These are phyloP conservation scores for Myanophis thanlyinensis DNA, from an alignment of 2,113 vertebrate species.

Conservation along the genomic window DNA sequence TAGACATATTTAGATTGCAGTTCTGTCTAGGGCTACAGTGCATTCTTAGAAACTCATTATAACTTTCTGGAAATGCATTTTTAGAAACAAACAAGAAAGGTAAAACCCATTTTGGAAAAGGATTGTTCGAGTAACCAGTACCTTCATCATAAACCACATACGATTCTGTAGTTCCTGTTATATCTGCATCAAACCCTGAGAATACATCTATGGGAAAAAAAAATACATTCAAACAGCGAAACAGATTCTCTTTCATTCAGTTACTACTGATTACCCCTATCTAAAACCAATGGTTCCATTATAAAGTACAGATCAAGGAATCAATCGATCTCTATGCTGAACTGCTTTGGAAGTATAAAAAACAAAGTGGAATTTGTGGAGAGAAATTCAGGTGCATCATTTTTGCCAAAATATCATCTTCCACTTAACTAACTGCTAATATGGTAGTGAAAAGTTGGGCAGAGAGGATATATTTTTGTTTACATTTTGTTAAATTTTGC, in stretches of 20 bases:
- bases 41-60: not conserved
- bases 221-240: not conserved
- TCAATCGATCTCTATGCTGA: conserved; percentile 1
- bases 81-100: not conserved
- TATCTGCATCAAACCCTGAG: conserved; percentile 81
- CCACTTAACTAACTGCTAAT: not conserved
- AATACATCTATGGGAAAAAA: conserved; percentile 76
- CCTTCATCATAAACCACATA: conserved; percentile 80
- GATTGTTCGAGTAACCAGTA: conserved; percentile 63
- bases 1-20: not conserved
- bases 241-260: not conserved
- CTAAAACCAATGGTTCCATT: not conserved
- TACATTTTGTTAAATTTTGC: not conserved
- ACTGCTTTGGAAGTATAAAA: not conserved
- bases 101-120: not conserved
- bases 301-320: not conserved
- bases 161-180: conserved; percentile 68
- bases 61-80: not conserved
- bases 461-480: not conserved
- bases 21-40: not conserved
- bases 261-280: not conserved
- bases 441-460: not conserved
- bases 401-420: not conserved
- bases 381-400: not conserved
- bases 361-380: not conserved